Evolutionary conservation across 2,888 invertebrate genomes (phyloP), one percentile per base, ranked within the genome.

Genomic region (Chloroclystis v-ata): DNA sequence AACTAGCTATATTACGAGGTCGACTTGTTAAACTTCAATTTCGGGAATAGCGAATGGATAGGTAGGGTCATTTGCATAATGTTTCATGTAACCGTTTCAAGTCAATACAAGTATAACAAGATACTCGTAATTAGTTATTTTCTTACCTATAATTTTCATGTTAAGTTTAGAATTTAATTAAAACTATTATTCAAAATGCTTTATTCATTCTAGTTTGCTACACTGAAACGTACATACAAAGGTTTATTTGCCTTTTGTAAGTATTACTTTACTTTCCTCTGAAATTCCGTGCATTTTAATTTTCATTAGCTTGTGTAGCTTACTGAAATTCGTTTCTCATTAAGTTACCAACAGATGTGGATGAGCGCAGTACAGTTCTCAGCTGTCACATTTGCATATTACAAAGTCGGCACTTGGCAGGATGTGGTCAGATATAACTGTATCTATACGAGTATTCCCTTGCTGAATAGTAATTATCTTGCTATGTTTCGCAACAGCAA

Each of bases 401-500:
- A 47, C 56, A 40, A 47, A 48, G 41, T 47, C 43, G 54, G 37
- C 45, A 44, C 43, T 47, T 45, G 56, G 32, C 45, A 43, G 38
- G 16, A 16, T 33, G 42, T 41, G 52, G 52, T 47, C 47, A 47
- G 38, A 35, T 35, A 49, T 47, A 35, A 46, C 51, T 45, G 51
- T 49, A 40, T 28, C 38, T 24, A 40, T 35, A 25, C 28, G 2
- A 60, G 53, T 44, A 43, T 58, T 43, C 53, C 50, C 50, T 62
- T 62, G 64, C 64, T 66, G 57, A 65, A 61, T 54, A 60, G 42
- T 42, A 49, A 44, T 56, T n/a, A n/a, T n/a, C n/a, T n/a, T n/a
- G n/a, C n/a, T n/a, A n/a, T n/a, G n/a, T n/a, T n/a, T n/a, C n/a
- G n/a, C n/a, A n/a, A n/a, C n/a, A n/a, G n/a, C n/a, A n/a, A n/a